phyloP scores from a whole-genome alignment of 1,140 invertebrate species.

The Polypedilum vanderplanki region DNA sequence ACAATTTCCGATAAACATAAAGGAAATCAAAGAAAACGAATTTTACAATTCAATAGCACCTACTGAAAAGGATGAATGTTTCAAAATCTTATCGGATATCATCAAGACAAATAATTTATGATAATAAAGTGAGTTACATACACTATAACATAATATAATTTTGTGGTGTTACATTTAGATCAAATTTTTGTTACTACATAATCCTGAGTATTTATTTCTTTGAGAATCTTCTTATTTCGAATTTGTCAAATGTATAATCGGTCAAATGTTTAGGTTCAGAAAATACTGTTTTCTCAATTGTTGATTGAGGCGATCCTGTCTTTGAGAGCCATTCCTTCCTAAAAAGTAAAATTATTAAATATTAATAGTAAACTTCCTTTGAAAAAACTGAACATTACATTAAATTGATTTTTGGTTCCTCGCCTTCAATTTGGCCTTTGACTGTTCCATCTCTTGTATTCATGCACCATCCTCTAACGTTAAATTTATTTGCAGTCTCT shows the following conservation, averaged over 20 bases:
- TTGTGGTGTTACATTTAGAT: background rate
- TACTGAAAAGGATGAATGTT: background rate
- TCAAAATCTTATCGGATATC: background rate
- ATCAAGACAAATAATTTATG: background rate
- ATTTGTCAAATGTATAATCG: constrained; percentile 36
- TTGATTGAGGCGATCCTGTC: constrained; percentile 56
- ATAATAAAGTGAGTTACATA: background rate
- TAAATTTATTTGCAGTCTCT: constrained; percentile 50
- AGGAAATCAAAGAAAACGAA: background rate
- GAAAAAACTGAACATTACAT: constrained; percentile 48
- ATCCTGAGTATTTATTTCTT: too few relatives aligned
- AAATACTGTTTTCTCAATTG: constrained; percentile 54
- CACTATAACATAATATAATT: background rate
- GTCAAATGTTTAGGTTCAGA: constrained; percentile 47
- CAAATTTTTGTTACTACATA: background rate
- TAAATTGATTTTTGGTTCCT: constrained; percentile 48
- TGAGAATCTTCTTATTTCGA: constrained; percentile 36
- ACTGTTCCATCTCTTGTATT: constrained; percentile 60
- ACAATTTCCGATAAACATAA: background rate
- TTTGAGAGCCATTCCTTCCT: constrained; percentile 57
- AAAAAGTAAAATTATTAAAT: constrained; percentile 34
- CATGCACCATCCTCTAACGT: constrained; percentile 61
- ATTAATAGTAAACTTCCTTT: background rate
- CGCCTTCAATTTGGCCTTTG: constrained; percentile 56
- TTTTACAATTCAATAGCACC: background rate